Base-by-base conservation (phyloP, 2,888 invertebrate genomes). In the Pristionchus japonicus region DNA sequence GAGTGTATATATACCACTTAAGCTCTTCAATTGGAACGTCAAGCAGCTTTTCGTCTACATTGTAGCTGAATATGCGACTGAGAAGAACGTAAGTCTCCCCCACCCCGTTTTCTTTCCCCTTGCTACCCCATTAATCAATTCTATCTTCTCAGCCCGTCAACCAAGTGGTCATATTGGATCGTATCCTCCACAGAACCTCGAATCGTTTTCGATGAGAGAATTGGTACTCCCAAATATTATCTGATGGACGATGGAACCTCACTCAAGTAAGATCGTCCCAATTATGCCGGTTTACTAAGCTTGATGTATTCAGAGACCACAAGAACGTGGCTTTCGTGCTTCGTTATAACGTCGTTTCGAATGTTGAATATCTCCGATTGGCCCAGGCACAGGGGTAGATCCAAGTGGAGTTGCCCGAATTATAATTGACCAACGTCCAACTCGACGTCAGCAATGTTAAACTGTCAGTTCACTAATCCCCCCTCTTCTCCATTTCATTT, bases 161-260 rank as follows among this genome's bases (percentile, higher is more conserved):
- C 91, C 95, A 96, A 91, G 98, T 99, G 92, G 98, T 99, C 0
- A 95, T 99, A 34, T 99, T 99, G 99, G 99, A 99, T 95, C 98
- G 98, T 96, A 99, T 99, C 91, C 97, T 99, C 88, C 96, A 97
- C 88, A 96, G 99, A 93, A 98, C 98, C 99, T 95, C 97, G 97
- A 95, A 97, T 98, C n/a, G 96, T 97, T 17, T 95, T 99, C 89
- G 97, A 98, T 95, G 97, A 97, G 94, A 97, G 97, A 95, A 97
- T 97, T 94, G 97, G 97, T 96, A 97, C 98, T 95, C 97, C 98
- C 2, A 99, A 99, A 95, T 99, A 99, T 95, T 99, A 99, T 95
- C 99, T 99, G 96, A 98, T 98, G 97, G n/a, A n/a, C n/a, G n/a
- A n/a, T n/a, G n/a, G n/a, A n/a, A n/a, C n/a, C n/a, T n/a, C n/a